Conservation (phyloP, 2,797 vertebrate genomes). For the Paedocypris micromegethes region DNA sequence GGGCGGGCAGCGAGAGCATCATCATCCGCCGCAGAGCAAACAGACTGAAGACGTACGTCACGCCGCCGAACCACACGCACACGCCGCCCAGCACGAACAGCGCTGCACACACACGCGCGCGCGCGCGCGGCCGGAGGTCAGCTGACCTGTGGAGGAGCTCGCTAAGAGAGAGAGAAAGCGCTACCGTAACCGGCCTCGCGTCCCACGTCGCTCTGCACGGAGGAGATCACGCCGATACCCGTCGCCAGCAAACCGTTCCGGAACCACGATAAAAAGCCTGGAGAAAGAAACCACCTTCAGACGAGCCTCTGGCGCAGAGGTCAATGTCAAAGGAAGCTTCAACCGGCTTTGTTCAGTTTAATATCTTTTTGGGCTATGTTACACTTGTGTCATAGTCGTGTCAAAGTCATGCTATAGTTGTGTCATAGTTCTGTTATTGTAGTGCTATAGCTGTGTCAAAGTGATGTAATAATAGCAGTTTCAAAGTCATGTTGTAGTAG, state of each 20-base stretch:
- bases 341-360: background rate
- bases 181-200: conserved; percentile 82
- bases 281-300: conserved; percentile 10
- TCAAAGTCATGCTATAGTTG: too few relatives aligned
- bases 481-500: too few relatives aligned
- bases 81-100: conserved; percentile 84
- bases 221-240: conserved; percentile 81
- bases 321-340: background rate
- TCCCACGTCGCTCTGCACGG: conserved; percentile 82
- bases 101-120: conserved; percentile 57
- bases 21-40: conserved; percentile 74
- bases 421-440: too few relatives aligned
- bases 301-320: background rate
- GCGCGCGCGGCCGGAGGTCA: background rate
- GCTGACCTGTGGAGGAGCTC: background rate
- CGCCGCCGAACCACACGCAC: conserved; percentile 76
- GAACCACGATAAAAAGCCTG: conserved; percentile 89
- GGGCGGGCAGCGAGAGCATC: conserved; percentile 74
- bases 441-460: too few relatives aligned
- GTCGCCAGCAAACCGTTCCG: conserved; percentile 84
- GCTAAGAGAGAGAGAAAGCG: too few relatives aligned
- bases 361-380: too few relatives aligned
- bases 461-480: too few relatives aligned
- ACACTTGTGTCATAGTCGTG: too few relatives aligned
- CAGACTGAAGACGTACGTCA: conserved; percentile 76